A percentile compares a stretch with the other conserved stretches of the same genome.
These are phyloP conservation scores for Mantis religiosa DNA, from an alignment of 2,888 invertebrate genomes.

Conservation along the genomic window DNA sequence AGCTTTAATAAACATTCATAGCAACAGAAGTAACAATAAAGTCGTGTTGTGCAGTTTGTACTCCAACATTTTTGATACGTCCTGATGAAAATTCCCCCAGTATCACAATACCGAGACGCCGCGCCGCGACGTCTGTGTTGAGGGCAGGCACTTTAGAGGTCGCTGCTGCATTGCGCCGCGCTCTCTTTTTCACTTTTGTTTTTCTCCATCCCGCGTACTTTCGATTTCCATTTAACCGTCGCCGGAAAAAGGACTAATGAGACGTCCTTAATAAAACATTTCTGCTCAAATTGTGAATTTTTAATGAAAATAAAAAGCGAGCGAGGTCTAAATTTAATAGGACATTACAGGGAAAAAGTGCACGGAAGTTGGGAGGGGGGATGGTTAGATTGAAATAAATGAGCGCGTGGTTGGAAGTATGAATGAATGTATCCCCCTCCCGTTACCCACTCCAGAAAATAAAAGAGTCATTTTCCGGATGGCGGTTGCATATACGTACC, in stretches of 20 bases:
- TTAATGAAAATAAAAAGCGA: neutral
- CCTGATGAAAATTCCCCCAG: neutral
- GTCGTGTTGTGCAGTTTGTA: no score
- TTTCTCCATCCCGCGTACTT: neutral
- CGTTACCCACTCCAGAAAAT: conserved; percentile 10
- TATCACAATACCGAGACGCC: neutral
- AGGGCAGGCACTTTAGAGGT: neutral
- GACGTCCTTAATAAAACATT: conserved; percentile 11
- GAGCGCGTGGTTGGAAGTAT: conserved; percentile 6
- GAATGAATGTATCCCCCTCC: neutral
- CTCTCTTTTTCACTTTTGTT: neutral
- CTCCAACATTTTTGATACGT: neutral
- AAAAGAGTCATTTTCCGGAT: conserved; percentile 17
- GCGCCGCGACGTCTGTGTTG: neutral
- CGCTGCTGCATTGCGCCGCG: neutral
- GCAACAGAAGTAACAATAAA: no score
- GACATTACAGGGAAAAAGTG: neutral
- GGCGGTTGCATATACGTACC: neutral
- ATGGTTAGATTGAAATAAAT: neutral
- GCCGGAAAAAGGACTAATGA: conserved; percentile 8
- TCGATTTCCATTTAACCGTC: conserved; percentile 3
- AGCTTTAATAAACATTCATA: no score
- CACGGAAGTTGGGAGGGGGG: neutral
- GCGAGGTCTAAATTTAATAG: neutral
- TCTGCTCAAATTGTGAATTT: conserved; percentile 2